phyloP scores from a whole-genome alignment of 2,113 vertebrate species.

The Cinclus mexicanus region DNA sequence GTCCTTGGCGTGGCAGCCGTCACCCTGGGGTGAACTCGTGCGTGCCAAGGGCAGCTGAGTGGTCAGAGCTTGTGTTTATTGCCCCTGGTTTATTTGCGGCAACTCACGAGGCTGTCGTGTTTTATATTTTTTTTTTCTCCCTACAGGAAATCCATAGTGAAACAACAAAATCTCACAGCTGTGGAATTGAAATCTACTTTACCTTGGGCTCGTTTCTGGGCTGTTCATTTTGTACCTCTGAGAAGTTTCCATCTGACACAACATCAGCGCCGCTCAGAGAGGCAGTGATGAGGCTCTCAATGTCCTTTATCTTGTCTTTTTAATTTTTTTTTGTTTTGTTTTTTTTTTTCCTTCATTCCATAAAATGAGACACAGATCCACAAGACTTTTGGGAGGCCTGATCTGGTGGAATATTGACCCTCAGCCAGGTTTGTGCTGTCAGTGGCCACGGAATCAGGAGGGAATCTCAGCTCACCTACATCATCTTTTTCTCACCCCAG shows the following conservation, averaged over 20 bases:
- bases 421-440: not conserved
- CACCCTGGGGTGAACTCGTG: rapidly evolving
- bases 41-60: not conserved
- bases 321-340: rapidly evolving
- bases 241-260: not conserved
- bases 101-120: not conserved
- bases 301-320: not conserved
- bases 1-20: not conserved
- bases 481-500: not conserved
- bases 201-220: rapidly evolving
- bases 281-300: too few species aligned
- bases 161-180: not conserved
- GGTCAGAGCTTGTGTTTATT: rapidly evolving
- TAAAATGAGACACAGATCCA: not conserved
- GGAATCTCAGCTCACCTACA: not conserved
- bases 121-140: too few species aligned
- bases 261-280: not conserved
- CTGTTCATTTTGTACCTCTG: not conserved
- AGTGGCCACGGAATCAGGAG: rapidly evolving
- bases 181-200: not conserved
- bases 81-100: not conserved
- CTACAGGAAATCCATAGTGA: not conserved
- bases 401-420: rapidly evolving
- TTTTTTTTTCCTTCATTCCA: not conserved
- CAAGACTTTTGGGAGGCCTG: not conserved